Evolutionary conservation across 2,888 invertebrate genomes (phyloP).

Genomic region (Protonemura montana): DNA sequence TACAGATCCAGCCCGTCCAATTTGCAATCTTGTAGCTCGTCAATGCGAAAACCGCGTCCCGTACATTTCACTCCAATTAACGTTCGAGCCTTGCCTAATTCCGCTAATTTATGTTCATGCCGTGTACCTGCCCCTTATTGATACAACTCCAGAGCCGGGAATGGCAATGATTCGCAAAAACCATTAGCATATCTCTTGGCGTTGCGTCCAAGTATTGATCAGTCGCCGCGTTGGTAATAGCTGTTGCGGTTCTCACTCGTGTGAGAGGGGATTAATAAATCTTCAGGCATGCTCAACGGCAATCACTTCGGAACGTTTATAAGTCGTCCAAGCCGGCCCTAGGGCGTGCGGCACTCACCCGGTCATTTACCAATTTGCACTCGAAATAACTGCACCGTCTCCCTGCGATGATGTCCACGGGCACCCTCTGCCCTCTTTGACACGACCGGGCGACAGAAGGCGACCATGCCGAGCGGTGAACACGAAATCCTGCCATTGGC

Average conservation of each 20-base stretch:
- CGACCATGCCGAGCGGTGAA: background rate
- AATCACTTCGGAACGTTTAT: background rate
- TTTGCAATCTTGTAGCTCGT: no score
- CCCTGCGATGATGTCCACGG: no score
- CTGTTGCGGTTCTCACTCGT: background rate
- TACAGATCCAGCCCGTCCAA: no score
- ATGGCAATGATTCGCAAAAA: background rate
- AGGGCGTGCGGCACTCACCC: background rate
- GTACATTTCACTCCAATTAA: no score
- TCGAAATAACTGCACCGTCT: background rate
- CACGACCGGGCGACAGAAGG: background rate
- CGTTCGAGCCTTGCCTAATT: background rate
- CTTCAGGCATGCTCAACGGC: background rate
- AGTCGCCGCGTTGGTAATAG: background rate
- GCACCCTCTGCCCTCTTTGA: no score
- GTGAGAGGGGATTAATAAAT: background rate
- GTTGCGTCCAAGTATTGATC: background rate
- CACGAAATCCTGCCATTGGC: background rate
- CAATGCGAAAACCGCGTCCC: no score
- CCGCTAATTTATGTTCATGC: background rate
- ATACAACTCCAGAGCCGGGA: background rate
- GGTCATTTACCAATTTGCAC: background rate
- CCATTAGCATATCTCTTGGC: background rate
- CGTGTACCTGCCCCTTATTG: background rate
- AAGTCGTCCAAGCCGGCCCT: background rate